Conservation (phyloP, 1,140 invertebrate genomes). For the Leptonema lineaticorne region DNA sequence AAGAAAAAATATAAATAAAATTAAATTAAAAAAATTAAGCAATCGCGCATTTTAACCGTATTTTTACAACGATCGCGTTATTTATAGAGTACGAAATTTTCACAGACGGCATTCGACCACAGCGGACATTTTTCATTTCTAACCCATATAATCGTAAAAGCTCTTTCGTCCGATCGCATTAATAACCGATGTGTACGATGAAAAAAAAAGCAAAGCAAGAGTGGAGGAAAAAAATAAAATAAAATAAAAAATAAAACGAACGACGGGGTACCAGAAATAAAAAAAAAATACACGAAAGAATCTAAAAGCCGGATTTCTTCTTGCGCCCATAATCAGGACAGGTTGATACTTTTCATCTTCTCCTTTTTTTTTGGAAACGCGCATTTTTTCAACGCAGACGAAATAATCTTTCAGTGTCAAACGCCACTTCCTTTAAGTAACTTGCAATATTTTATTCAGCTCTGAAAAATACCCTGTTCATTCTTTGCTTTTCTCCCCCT, state of each 20-base stretch:
- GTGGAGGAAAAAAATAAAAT: too few species aligned
- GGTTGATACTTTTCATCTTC: conserved; percentile 28
- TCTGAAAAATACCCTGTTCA: conserved; percentile 26
- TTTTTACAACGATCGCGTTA: too few species aligned
- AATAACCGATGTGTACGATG: conserved; percentile 2
- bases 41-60: too few species aligned
- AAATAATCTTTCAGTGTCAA: conserved; percentile 30
- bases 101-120: too few species aligned
- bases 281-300: not conserved
- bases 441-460: conserved; percentile 32
- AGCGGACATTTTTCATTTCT: not conserved
- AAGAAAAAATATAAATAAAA: too few species aligned
- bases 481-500: conserved; percentile 17
- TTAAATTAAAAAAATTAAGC: too few species aligned
- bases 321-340: conserved; percentile 17
- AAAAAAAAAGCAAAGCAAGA: not conserved
- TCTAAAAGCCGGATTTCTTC: conserved; percentile 16
- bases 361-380: conserved; percentile 18
- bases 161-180: conserved; percentile 5
- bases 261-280: too few species aligned
- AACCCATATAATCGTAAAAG: not conserved
- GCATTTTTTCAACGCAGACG: conserved; percentile 30
- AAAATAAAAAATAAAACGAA: too few species aligned
- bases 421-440: conserved; percentile 31
- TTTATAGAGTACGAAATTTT: too few species aligned